phyloP scores from a whole-genome alignment of 2,113 vertebrate genomes.

The Canis aureus region DNA sequence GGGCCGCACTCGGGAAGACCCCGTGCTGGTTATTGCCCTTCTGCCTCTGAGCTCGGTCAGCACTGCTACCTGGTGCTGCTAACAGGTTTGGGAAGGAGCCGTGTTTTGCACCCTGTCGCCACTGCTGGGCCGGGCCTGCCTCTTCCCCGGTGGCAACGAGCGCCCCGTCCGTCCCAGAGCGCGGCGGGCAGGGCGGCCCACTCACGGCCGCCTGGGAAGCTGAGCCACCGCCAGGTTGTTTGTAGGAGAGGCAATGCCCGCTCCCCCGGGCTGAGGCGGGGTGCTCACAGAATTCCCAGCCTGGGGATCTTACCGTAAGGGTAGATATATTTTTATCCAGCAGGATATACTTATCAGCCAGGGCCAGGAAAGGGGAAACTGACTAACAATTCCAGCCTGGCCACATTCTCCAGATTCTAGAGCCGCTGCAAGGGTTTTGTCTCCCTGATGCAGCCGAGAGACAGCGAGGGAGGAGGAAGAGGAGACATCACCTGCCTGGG shows the following conservation, averaged over 20 bases:
- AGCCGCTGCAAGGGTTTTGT: rapidly evolving
- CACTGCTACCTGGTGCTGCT: not conserved
- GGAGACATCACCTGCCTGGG: not conserved
- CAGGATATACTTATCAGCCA: conserved; percentile 84
- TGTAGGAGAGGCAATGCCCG: not conserved
- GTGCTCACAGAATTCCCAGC: conserved; percentile 58
- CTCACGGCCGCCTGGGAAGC: not conserved
- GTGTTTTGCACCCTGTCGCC: rapidly evolving
- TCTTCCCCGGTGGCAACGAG: not conserved
- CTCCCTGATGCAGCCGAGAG: not conserved
- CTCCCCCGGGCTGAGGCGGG: conserved; percentile 45
- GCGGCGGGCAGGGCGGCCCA: not conserved
- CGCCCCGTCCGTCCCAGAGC: not conserved
- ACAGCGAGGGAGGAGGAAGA: not conserved
- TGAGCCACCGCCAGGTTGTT: not conserved
- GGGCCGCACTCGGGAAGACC: rapidly evolving
- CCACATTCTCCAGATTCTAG: not conserved
- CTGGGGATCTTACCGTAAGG: conserved; percentile 79
- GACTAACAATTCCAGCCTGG: conserved; percentile 66
- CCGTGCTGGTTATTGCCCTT: not conserved
- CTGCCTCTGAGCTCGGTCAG: not conserved
- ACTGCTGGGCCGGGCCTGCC: not conserved
- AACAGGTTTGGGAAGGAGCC: not conserved
- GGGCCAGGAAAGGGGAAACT: conserved; percentile 83
- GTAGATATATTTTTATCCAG: conserved; percentile 83